Evolutionary conservation across 2,888 invertebrate genomes (phyloP).

Genomic region (Parnassius orleans): DNA sequence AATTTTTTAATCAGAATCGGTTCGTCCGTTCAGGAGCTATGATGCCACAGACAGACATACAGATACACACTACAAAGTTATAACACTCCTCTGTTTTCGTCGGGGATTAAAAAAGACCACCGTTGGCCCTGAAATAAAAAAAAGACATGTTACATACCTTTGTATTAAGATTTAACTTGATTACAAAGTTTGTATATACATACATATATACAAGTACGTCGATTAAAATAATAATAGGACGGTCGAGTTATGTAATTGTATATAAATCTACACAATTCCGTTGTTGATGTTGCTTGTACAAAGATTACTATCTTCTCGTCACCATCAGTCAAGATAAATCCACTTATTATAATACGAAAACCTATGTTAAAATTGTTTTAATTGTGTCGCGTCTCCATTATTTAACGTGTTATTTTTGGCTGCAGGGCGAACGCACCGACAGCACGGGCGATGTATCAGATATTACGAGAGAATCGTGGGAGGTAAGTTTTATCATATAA

Average conservation of each 20-base stretch:
- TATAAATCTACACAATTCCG: slow-evolving; percentile 15
- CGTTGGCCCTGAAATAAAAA: neutral
- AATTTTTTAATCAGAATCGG: too few species aligned
- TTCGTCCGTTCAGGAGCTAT: too few species aligned
- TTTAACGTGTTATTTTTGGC: slow-evolving; percentile 29
- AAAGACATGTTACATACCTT: neutral
- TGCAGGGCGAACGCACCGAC: slow-evolving; percentile 78
- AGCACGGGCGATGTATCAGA: slow-evolving; percentile 89
- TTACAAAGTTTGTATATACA: neutral
- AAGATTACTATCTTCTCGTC: slow-evolving; percentile 40
- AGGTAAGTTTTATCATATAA: slow-evolving; percentile 84
- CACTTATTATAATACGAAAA: slow-evolving; percentile 6
- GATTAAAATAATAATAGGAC: neutral
- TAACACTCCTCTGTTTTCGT: too few species aligned
- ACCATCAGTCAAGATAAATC: slow-evolving; percentile 34
- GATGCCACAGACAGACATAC: too few species aligned
- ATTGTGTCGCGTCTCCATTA: slow-evolving; percentile 3
- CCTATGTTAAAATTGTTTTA: slow-evolving; percentile 10
- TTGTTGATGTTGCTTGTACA: slow-evolving; percentile 35
- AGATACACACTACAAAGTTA: too few species aligned
- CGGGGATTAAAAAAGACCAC: too few species aligned
- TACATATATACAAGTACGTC: neutral
- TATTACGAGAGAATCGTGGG: slow-evolving; percentile 94
- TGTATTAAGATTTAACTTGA: neutral
- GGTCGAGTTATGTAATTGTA: slow-evolving; percentile 19